These are phyloP conservation scores for Podarcis cretensis DNA, from an alignment of 2,113 vertebrate genomes.

Conservation along the genomic window DNA sequence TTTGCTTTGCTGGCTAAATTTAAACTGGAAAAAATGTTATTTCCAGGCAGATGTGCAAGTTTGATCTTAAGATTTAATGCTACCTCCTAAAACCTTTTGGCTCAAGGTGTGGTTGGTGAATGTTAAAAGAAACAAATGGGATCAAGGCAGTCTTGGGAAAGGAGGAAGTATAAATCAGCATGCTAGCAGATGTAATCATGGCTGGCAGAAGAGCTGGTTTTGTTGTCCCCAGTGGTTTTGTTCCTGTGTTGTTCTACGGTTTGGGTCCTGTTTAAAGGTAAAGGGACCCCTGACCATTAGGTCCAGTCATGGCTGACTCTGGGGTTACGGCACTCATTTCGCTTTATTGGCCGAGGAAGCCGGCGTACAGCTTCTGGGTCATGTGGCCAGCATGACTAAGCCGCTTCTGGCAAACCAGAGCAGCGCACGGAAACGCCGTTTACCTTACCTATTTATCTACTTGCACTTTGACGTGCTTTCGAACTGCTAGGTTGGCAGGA, in stretches of 20 bases:
- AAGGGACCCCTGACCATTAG: too few species aligned
- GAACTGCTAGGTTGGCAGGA: too few species aligned
- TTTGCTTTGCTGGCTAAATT: neutral
- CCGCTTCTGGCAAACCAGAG: too few species aligned
- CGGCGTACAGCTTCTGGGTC: too few species aligned
- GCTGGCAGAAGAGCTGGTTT: neutral
- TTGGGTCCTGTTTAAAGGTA: too few species aligned
- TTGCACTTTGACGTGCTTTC: too few species aligned
- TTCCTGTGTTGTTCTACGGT: neutral
- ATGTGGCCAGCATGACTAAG: too few species aligned
- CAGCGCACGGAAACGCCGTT: too few species aligned
- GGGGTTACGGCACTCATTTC: too few species aligned
- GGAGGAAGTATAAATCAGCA: slow-evolving; percentile 51
- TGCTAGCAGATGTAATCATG: neutral
- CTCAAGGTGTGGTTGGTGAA: slow-evolving; percentile 30
- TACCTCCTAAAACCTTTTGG: neutral
- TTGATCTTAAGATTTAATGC: neutral
- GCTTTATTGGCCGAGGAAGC: too few species aligned
- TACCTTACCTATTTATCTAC: too few species aligned
- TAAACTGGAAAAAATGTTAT: neutral
- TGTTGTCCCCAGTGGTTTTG: neutral
- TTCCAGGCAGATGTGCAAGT: neutral
- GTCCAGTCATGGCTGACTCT: too few species aligned
- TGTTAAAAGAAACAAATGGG: slow-evolving; percentile 51
- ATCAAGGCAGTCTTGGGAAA: slow-evolving; percentile 54